A percentile compares a stretch with the other conserved stretches of the same genome.
Conservation (phyloP, 2,888 invertebrate species). For the Aphidius colemani region DNA sequence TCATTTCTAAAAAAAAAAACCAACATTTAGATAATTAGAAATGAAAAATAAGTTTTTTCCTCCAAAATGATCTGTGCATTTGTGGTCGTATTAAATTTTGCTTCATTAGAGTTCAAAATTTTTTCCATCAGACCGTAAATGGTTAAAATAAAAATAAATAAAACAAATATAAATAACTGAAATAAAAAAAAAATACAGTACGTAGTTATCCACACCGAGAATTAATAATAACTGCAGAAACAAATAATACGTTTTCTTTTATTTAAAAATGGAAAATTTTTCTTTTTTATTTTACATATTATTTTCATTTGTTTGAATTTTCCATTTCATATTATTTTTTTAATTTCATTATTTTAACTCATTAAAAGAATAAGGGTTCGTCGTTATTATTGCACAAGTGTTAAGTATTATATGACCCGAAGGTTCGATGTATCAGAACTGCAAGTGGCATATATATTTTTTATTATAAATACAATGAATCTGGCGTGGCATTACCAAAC, state of each 20-base stretch:
- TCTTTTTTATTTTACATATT: neutral
- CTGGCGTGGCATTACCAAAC: constrained; percentile 25
- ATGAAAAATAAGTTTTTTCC: constrained; percentile 2
- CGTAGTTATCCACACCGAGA: constrained; percentile 6
- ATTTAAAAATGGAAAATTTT: neutral
- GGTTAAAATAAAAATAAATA: constrained; percentile 1
- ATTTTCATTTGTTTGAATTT: too few relatives aligned
- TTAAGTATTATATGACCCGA: constrained; percentile 21
- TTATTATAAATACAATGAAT: neutral
- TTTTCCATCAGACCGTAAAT: neutral
- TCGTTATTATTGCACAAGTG: constrained; percentile 55
- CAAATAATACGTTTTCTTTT: constrained; percentile 11
- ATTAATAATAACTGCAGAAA: constrained; percentile 15
- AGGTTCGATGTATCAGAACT: constrained; percentile 20
- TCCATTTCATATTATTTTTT: constrained; percentile 14
- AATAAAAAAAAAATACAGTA: neutral
- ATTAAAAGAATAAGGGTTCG: constrained; percentile 59
- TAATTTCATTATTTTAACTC: constrained; percentile 47
- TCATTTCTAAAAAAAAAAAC: constrained; percentile 24
- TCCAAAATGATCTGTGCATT: constrained; percentile 5
- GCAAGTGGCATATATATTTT: too few relatives aligned
- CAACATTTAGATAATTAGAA: neutral
- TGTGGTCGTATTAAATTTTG: constrained; percentile 15
- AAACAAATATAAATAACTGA: constrained; percentile 5
- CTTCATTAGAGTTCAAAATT: constrained; percentile 19